These are phyloP conservation scores for Axinella damicornis DNA, from an alignment of 37 sponge, comb jelly and placozoan species.

Conservation along the genomic window DNA sequence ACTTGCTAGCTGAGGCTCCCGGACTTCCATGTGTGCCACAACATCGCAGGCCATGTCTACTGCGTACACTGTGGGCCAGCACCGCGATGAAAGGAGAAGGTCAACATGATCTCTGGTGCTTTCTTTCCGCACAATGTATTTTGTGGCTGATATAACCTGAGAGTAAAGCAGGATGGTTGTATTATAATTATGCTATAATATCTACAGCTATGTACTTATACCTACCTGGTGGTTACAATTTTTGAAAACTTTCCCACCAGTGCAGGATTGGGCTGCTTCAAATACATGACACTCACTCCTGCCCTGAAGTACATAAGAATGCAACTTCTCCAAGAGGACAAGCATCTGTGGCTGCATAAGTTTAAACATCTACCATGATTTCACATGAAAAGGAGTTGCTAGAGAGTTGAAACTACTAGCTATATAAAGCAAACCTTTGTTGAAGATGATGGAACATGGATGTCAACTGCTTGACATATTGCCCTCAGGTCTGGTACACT, in stretches of 20 bases:
- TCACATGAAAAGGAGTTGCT: not conserved
- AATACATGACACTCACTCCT: constrained; percentile 30
- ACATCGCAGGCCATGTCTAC: constrained; percentile 32
- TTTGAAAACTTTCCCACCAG: constrained; percentile 28
- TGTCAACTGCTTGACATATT: constrained; percentile 5
- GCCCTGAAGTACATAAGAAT: not conserved
- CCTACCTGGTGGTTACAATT: constrained; percentile 26
- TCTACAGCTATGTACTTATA: not conserved
- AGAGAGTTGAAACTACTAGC: too few species aligned
- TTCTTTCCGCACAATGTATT: constrained; percentile 25
- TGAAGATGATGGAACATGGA: not conserved
- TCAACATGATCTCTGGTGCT: constrained; percentile 37
- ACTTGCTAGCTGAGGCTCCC: constrained; percentile 14
- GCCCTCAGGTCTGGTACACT: not conserved
- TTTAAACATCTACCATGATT: not conserved
- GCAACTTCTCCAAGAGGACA: not conserved
- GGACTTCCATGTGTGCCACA: constrained; percentile 16
- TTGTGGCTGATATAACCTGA: constrained; percentile 22
- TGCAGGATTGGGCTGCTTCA: constrained; percentile 18
- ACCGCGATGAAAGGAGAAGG: constrained; percentile 7
- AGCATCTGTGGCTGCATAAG: constrained; percentile 15
- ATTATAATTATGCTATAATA: not conserved
- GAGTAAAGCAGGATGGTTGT: not conserved
- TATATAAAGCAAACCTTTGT: constrained; percentile 1
- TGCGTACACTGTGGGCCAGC: constrained; percentile 23